A percentile compares a stretch with the other conserved stretches of the same genome.
Evolutionary conservation across 2,797 vertebrate species (phyloP).

Genomic region (Centropyge bicolor): DNA sequence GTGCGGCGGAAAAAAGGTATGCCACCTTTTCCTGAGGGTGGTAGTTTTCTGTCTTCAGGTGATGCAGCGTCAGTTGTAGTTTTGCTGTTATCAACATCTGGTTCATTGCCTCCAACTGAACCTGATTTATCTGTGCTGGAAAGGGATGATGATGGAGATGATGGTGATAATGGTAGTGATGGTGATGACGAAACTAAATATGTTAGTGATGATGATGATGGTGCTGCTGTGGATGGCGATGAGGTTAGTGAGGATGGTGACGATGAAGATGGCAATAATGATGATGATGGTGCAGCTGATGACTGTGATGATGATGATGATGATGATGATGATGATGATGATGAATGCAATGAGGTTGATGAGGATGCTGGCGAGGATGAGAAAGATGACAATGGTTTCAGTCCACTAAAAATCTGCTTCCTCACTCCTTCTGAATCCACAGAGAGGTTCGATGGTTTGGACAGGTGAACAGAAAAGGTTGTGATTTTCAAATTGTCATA

Average conservation of each 20-base stretch:
- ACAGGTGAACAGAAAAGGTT: conserved; percentile 69
- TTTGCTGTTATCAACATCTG: conserved; percentile 7
- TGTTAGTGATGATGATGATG: not conserved
- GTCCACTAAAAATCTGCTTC: conserved; percentile 40
- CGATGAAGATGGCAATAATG: not conserved
- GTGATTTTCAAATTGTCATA: conserved; percentile 58
- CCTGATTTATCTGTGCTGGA: conserved; percentile 35
- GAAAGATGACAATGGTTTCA: conserved; percentile 39
- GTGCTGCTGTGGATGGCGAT: not conserved
- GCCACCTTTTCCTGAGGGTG: not conserved
- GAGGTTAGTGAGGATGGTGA: not conserved
- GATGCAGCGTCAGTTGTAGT: not conserved
- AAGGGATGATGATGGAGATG: conserved; percentile 4
- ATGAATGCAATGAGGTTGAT: not conserved
- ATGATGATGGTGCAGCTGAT: not conserved
- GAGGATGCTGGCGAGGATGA: not conserved
- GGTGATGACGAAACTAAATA: not conserved
- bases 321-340: not conserved
- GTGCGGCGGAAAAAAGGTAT: conserved; percentile 3
- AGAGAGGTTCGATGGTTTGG: conserved; percentile 43
- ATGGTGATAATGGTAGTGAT: not conserved
- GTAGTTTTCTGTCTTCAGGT: conserved; percentile 9
- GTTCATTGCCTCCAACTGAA: conserved; percentile 22
- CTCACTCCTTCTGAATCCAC: conserved; percentile 30
- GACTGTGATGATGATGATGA: not conserved